phyloP scores from a whole-genome alignment of 2,113 vertebrate species.

The Thamnophis sirtalis region DNA sequence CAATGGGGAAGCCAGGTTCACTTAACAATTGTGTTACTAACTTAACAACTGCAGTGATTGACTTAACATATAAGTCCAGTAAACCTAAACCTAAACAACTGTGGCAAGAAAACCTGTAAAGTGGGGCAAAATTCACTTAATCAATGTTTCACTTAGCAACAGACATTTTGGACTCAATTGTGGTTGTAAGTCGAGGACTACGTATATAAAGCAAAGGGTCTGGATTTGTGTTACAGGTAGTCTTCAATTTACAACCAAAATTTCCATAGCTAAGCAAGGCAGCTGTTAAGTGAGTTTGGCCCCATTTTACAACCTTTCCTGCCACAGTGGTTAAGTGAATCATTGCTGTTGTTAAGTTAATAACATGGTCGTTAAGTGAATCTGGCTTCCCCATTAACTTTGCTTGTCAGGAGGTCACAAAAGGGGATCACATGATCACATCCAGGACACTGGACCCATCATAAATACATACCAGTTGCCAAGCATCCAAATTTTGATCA shows the following conservation, averaged over 20 bases:
- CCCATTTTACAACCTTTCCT: not conserved
- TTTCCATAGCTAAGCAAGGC: not conserved
- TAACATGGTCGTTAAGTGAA: not conserved
- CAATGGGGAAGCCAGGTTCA: no score
- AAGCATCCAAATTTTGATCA: not conserved
- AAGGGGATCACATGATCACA: not conserved
- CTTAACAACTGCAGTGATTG: no score
- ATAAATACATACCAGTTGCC: not conserved
- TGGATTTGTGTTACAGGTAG: not conserved
- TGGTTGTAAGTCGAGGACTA: no score
- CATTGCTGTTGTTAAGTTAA: not conserved
- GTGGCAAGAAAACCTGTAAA: no score
- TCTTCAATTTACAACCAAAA: not conserved
- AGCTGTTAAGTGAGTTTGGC: not conserved
- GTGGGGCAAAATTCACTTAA: no score
- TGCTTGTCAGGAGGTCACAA: not conserved
- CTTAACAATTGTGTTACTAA: no score
- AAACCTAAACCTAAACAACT: no score
- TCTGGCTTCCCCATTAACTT: not conserved
- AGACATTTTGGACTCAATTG: no score
- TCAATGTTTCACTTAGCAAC: no score
- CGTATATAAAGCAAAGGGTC: not conserved
- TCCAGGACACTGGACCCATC: no score
- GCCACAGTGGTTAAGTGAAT: not conserved
- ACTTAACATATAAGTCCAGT: no score